phyloP scores from a whole-genome alignment of 2,113 vertebrate genomes.

The Phalacrocorax carbo region DNA sequence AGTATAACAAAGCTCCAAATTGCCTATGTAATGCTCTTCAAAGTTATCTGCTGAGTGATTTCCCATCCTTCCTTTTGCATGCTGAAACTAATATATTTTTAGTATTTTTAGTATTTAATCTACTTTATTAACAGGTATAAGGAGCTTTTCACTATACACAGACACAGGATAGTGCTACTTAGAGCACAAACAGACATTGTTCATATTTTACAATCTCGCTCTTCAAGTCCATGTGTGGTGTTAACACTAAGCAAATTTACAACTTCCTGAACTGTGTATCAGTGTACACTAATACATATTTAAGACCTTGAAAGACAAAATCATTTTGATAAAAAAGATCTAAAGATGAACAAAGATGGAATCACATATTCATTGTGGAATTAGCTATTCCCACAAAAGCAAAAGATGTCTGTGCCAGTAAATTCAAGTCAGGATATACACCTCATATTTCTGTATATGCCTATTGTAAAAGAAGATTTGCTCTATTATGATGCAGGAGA shows the following conservation, averaged over 20 bases:
- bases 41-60: neutral
- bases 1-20: neutral
- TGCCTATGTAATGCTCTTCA: neutral
- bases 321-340: neutral
- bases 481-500: neutral
- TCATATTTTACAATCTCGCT: accelerated
- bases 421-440: neutral
- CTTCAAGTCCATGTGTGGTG: neutral
- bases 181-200: neutral
- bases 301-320: neutral
- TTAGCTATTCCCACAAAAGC: neutral
- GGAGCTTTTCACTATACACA: neutral
- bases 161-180: neutral
- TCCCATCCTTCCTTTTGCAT: neutral
- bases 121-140: neutral
- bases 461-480: neutral
- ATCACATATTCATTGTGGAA: neutral
- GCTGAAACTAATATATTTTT: neutral
- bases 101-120: neutral
- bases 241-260: neutral
- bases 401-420: neutral
- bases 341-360: neutral
- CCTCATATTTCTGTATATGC: neutral
- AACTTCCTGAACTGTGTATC: neutral
- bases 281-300: neutral